phyloP scores from a whole-genome alignment of 1,140 invertebrate species.

The Heliothis subflexa region DNA sequence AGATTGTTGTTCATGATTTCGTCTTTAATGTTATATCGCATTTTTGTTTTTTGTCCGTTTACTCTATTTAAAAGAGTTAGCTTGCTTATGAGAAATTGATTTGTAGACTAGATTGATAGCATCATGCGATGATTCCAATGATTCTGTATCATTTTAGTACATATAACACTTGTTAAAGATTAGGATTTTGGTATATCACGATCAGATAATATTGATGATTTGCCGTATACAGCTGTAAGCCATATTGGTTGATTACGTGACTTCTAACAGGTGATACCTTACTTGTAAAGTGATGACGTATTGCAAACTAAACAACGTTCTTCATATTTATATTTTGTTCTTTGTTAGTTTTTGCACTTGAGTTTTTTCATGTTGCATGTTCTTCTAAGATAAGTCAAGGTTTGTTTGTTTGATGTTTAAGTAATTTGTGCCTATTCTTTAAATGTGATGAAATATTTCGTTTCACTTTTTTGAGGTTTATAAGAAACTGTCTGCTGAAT shows the following conservation, averaged over 20 bases:
- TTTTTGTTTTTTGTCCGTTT: too few relatives aligned
- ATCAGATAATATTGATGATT: conserved; percentile 16
- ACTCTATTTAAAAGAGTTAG: too few relatives aligned
- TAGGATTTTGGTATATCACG: conserved; percentile 2
- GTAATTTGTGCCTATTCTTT: background rate
- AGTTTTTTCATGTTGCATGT: conserved; percentile 26
- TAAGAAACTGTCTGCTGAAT: background rate
- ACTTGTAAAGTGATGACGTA: conserved; percentile 12
- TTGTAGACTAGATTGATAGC: too few relatives aligned
- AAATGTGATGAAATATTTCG: conserved; percentile 9
- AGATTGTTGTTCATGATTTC: too few relatives aligned
- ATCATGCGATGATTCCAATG: too few relatives aligned
- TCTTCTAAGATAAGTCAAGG: background rate
- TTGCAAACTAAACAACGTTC: conserved; percentile 17
- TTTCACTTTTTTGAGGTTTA: background rate
- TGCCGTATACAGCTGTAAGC: background rate
- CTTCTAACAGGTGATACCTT: conserved; percentile 1
- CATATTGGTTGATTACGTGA: conserved; percentile 34
- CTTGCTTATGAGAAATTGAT: too few relatives aligned
- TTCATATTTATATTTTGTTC: conserved; percentile 11
- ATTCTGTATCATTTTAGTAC: background rate
- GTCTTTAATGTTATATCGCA: too few relatives aligned
- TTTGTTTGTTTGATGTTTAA: background rate
- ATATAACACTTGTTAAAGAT: background rate
- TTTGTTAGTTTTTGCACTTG: conserved; percentile 31